Evolutionary conservation across 2,888 invertebrate species (phyloP).

Genomic region (Dynastes maya): DNA sequence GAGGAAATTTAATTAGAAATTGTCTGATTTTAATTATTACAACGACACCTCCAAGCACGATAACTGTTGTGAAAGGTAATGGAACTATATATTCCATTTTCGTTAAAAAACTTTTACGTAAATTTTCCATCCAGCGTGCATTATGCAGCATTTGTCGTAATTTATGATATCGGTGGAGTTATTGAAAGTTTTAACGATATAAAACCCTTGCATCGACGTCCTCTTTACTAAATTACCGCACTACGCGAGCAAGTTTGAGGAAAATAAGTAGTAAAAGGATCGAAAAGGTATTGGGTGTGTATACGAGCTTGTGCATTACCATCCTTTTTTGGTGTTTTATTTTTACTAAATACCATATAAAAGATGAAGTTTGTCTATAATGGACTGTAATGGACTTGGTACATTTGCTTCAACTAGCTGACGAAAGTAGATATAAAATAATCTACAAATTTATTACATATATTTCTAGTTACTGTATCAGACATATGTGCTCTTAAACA

Average conservation of each 20-base stretch:
- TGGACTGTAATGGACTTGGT: not conserved
- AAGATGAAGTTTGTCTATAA: not conserved
- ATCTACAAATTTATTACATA: too few species aligned
- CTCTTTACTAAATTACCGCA: not conserved
- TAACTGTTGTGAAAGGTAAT: too few species aligned
- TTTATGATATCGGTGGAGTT: constrained; percentile 3
- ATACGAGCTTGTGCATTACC: not conserved
- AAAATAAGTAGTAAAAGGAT: not conserved
- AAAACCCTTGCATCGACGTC: not conserved
- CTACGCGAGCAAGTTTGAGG: not conserved
- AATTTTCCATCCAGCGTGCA: not conserved
- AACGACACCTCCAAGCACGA: too few species aligned
- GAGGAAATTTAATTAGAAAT: too few species aligned
- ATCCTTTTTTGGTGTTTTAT: not conserved
- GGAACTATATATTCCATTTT: not conserved
- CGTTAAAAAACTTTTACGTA: not conserved
- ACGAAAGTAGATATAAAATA: too few species aligned
- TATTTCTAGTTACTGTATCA: too few species aligned
- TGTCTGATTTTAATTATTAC: too few species aligned
- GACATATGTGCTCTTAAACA: too few species aligned
- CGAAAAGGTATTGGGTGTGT: not conserved
- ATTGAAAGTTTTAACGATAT: constrained; percentile 26
- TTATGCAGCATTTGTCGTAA: not conserved
- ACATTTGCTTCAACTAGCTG: too few species aligned
- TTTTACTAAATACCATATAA: not conserved